Base-by-base conservation (phyloP, 2,888 invertebrate genomes). In the Antheraea yamamai region DNA sequence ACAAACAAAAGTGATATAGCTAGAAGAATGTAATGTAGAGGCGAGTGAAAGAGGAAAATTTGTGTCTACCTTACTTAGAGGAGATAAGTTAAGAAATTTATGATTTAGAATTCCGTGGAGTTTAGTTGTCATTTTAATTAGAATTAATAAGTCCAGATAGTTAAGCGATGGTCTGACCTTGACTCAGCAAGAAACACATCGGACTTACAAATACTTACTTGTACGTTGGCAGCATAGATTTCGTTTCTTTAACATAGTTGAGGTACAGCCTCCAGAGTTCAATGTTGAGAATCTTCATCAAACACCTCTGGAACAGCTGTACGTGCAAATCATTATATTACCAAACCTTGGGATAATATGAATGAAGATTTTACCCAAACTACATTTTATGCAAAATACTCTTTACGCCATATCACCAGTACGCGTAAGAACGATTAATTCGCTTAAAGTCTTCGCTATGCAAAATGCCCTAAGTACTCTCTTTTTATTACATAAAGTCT, bases 181-280 rank as follows among this genome's bases (percentile, higher is more conserved):
- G 16, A 66, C 2, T 4, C 14, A 4, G 16, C 7, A 30, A 66
- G 30, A 14, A 61, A 12, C 23, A 3, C 6, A 6, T 66, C 26
- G 30, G 6, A 4, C 64, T 4, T 18, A 64, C 0, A 26, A 71
- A 77, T 84, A 96, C 97, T 95, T 96, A 98, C 98, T 98, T 98
- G 95, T 98, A 99, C 0, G 98, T 98, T 0, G 98, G 97, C 81
- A 99, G 95, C 84, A 98, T 97, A 74, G 98, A 97, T 91, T 99
- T 99, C 1, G 99, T 99, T 89, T 99, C 99, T 94, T 99, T 98
- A 58, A 99, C 99, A 92, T 99, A 99, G 83, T 97, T 97, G 77
- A 99, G 96, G 93, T 99, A 99, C 75, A 99, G 96, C 89, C 99
- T 98, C 99, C 99, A 99, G 79, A 99, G 95, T 91, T 99, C 99